phyloP scores from a whole-genome alignment of 1,140 invertebrate genomes.

The Platyura marginata region DNA sequence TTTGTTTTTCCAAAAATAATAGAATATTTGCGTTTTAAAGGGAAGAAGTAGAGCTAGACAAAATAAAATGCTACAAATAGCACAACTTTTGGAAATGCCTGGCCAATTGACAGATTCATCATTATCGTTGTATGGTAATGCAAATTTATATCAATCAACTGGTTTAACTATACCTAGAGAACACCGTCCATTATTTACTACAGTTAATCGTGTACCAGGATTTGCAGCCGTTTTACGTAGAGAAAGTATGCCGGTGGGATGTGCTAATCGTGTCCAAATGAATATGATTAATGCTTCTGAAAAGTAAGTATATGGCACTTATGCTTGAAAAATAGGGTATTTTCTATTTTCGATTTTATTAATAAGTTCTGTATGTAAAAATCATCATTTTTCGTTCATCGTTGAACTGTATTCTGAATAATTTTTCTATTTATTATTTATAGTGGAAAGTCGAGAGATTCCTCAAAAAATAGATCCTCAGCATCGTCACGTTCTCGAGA shows the following conservation, averaged over 20 bases:
- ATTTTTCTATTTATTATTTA: not conserved
- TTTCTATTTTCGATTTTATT: not conserved
- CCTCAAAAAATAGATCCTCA: slow-evolving; percentile 14
- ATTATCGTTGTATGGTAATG: slow-evolving; percentile 8
- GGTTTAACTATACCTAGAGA: slow-evolving; percentile 18
- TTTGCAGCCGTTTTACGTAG: slow-evolving; percentile 43
- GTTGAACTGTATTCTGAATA: not conserved
- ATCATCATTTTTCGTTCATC: not conserved
- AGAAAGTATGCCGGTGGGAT: slow-evolving; percentile 24
- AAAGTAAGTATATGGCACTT: slow-evolving; percentile 8
- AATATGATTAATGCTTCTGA: slow-evolving; percentile 20
- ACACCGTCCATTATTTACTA: slow-evolving; percentile 35
- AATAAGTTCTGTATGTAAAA: not conserved
- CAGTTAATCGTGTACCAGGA: slow-evolving; percentile 40
- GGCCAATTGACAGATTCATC: slow-evolving; percentile 38
- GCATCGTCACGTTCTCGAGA: slow-evolving; percentile 40
- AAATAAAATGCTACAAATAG: slow-evolving; percentile 91
- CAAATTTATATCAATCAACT: slow-evolving; percentile 5
- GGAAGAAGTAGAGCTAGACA: slow-evolving; percentile 88
- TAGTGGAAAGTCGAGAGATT: slow-evolving; percentile 7
- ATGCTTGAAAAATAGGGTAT: not conserved
- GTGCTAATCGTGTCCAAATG: slow-evolving; percentile 20
- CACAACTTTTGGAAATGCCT: slow-evolving; percentile 69
- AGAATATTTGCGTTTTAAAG: slow-evolving; percentile 29
- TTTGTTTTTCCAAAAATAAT: slow-evolving; percentile 2